Conservation (phyloP, 2,113 vertebrate genomes). For the Capra hircus region DNA sequence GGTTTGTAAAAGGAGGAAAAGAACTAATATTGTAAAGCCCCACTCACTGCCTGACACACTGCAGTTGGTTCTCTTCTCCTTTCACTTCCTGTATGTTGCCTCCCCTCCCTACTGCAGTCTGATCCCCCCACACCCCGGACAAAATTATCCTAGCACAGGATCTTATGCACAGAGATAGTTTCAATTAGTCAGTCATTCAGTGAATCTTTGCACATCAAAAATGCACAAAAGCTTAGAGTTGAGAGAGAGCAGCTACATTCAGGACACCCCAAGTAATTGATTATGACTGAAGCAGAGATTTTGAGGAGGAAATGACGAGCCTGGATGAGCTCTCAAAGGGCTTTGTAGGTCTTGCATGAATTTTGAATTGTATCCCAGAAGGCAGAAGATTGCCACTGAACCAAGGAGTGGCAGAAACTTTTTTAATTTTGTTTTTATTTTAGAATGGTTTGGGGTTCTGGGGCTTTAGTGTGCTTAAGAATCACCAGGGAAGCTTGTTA, state of each 20-base stretch:
- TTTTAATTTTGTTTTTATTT: background rate
- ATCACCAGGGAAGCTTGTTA: background rate
- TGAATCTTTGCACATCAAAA: background rate
- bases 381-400: background rate
- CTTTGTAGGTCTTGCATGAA: background rate
- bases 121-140: fast-evolving
- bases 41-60: background rate
- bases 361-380: background rate
- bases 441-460: background rate
- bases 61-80: background rate
- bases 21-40: background rate
- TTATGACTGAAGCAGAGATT: background rate
- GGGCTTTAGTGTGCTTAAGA: background rate
- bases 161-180: background rate
- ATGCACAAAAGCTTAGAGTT: background rate
- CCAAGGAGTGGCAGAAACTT: background rate
- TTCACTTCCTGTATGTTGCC: background rate
- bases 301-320: background rate
- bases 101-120: background rate
- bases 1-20: background rate
- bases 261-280: background rate
- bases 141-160: background rate
- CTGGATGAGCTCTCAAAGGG: background rate
- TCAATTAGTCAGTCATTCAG: background rate
- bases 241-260: background rate